Evolutionary conservation across 2,797 vertebrate genomes (phyloP), one percentile per base, ranked within the genome.

Genomic region (Cyprinella venusta): DNA sequence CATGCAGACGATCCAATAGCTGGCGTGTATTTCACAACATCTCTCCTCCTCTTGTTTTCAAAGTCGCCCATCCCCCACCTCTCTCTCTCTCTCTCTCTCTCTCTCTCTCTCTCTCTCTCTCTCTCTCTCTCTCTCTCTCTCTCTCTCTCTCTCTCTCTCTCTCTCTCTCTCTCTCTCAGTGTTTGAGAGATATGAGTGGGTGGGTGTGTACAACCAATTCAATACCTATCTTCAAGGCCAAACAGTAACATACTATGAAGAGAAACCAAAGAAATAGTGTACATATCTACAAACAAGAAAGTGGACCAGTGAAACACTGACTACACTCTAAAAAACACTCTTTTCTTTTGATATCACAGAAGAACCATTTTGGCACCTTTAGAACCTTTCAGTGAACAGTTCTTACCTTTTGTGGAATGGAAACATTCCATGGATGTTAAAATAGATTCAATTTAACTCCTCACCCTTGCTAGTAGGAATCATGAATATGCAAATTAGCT

Each of bases 11-110:
- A 74, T 59, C 45, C 82, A 80, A 78, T 71, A 70, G 84, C 84
- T 82, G 71, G 87, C 74, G 72, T 79, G 82, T 65, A 61, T 77
- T 81, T 78, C 64, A 65, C 65, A 78, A 13, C 83, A 56, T 72
- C 80, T 50, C 54, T 79, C 72, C 52, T 85, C 85, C 82, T 76
- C 91, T 93, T 92, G 90, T 94, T 94, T 94, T 88, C 89, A 87
- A 92, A 90, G 90, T 88, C 79, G 45, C 75, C 88, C 79, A 82
- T 90, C 87, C 65, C 85, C 80, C 88, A 86, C 78, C 61, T 78
- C 74, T 59, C 40, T 40, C 50, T 38, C 59, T 12, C 81, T 52
- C 80, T 81, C 76, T 38, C 42, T n/a, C 68, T 67, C 42, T 42
- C 42, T 42, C 42, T 42, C 42, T 42, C 42, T 13, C 42, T 45